Base-by-base conservation (phyloP, 2,888 invertebrate species). In the Clistopyga incitator region DNA sequence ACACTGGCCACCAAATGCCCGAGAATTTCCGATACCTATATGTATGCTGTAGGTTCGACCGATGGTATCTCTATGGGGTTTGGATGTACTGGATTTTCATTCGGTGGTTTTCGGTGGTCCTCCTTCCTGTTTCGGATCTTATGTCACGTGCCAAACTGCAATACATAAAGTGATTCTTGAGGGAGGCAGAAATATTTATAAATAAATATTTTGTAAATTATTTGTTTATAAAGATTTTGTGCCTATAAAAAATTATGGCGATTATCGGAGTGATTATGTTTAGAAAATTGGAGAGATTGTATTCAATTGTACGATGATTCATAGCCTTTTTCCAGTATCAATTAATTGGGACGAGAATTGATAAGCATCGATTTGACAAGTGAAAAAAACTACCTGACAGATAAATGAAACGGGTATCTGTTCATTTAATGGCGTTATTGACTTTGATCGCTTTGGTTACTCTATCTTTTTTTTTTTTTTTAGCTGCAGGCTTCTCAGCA, bases 1-100 rank as follows among this genome's bases (percentile, higher is more conserved):
- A 81, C 81, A 70, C 70, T 70, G 61, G 38, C 70, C 70, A 78
- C 82, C 81, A 80, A 86, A 85, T 84, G 82, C 78, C 81, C 70
- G 76, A 82, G 84, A 84, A 85, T 80, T 82, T 81, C 18, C 50
- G 18, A 50, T 50, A 50, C 18, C 1, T 50, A 18, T 4, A 50
- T 18, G n/a, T n/a, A n/a, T 50, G 6, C n/a, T 50, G 13, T 50
- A n/a, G 3, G 4, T 50, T 4, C 6, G 15, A 18, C n/a, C 1
- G 38, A 38, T 10, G 38, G 38, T 38, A 38, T 38, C 38, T 10
- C 1, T 38, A 38, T 38, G 10, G 38, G 8, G 38, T 38, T 38
- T 38, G 10, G 38, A 0, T 6, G 18, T 50, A 18, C 4, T 18
- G 50, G 6, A 50, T 18, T 38, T 38, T 38, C 47, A 3, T 4